Conservation (phyloP, 1,140 invertebrate genomes). For the Papilio xuthus region DNA sequence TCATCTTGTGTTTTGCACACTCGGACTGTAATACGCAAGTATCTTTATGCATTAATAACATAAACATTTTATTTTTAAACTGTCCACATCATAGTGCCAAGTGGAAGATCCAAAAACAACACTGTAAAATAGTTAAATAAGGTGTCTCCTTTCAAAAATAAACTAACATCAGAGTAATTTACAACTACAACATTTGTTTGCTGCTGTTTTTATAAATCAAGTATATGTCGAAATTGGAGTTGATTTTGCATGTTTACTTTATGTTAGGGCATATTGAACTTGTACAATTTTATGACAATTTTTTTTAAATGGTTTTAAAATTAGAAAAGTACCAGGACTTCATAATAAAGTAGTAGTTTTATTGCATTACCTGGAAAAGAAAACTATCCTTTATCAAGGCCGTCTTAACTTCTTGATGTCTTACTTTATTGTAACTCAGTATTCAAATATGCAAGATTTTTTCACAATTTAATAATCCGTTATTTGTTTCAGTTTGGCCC, state of each 20-base stretch:
- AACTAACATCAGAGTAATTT: not conserved
- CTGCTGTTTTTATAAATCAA: not conserved
- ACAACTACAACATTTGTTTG: not conserved
- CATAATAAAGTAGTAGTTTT: too few species aligned
- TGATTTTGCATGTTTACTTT: not conserved
- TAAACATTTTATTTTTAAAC: constrained; percentile 9
- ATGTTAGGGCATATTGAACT: not conserved
- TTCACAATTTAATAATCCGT: constrained; percentile 1
- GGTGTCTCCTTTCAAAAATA: not conserved
- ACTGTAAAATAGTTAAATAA: not conserved
- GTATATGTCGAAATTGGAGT: not conserved
- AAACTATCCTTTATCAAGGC: too few species aligned
- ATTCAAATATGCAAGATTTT: too few species aligned
- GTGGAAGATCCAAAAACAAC: not conserved
- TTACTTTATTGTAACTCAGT: too few species aligned
- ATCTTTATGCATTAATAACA: not conserved
- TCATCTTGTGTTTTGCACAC: not conserved
- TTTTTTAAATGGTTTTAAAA: too few species aligned
- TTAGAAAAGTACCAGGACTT: too few species aligned
- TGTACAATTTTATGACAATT: not conserved
- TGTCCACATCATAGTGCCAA: not conserved
- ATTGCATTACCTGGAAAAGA: too few species aligned
- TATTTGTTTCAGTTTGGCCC: constrained; percentile 65
- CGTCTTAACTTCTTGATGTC: too few species aligned
- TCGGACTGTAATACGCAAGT: not conserved